Evolutionary conservation across 2,797 vertebrate species (phyloP), one percentile per base, ranked within the genome.

Genomic region (Rhinogobio ventralis): DNA sequence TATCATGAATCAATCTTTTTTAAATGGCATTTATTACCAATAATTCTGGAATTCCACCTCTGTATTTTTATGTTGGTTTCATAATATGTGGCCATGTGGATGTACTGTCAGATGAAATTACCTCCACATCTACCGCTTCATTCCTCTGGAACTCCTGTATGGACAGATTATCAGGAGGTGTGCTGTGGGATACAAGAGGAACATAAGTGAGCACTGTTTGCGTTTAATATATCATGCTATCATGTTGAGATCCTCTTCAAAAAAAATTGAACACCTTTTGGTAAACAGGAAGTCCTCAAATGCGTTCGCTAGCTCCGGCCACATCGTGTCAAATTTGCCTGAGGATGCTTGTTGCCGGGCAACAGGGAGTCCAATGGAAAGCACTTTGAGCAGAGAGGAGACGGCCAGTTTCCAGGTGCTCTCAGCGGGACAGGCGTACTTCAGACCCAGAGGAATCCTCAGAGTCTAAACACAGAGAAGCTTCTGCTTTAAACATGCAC

Each of bases 71-170:
- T 25, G 15, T 23, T 25, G 3, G 30, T 20, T 79, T 62, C 23
- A 71, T 30, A 2, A 51, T 49, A 49, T 77, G 11, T 51, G 7
- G 3, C 13, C 7, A 7, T 46, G 30, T 67, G 20, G 5, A 45
- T 79, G 15, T 64, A 33, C 13, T 7, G 25, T 28, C 46, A 7
- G 7, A 33, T 84, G 74, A 84, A 5, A 92, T 94, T 91, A 99
- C 98, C 96, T 99, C 97, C 39, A 99, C 98, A 91, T 99, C 98
- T 89, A 99, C 93, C 87, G 93, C 96, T 95, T 99, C 98, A 89
- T 99, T 99, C 95, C 96, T 98, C 93, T 99, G 98, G 95, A 99
- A 99, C 89, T 99, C 98, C 94, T 99, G 97, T 94, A 99, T 98
- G 85, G 98, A 99, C 87, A 99, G 92, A 94, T 99, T 99, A 94